Conservation (phyloP, 2,113 vertebrate species). For the Pongo abelii region DNA sequence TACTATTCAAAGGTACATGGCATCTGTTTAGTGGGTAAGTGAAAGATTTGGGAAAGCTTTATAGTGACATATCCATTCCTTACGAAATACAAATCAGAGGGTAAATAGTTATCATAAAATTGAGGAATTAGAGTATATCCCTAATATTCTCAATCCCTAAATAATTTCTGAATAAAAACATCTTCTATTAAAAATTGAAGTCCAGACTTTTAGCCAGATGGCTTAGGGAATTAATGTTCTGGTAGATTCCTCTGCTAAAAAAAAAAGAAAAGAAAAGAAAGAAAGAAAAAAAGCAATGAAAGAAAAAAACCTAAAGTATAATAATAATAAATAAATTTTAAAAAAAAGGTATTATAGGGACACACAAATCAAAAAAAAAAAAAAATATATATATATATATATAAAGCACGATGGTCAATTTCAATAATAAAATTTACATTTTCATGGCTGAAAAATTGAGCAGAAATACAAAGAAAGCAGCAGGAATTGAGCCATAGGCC, state of each 20-base stretch:
- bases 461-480: not conserved
- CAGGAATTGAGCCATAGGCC: not conserved
- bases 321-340: no score
- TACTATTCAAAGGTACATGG: accelerated
- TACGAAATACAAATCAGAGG: not conserved
- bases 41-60: not conserved
- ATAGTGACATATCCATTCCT: not conserved
- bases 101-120: not conserved
- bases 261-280: no score
- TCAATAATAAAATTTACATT: not conserved
- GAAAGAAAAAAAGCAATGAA: not conserved
- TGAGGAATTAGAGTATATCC: not conserved
- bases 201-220: not conserved
- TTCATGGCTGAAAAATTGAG: not conserved
- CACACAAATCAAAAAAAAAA: no score
- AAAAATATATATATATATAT: no score
- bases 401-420: accelerated
- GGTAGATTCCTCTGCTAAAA: not conserved
- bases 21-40: not conserved
- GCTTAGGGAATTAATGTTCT: not conserved
- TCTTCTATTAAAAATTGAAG: not conserved
- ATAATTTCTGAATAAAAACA: not conserved
- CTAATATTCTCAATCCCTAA: not conserved
- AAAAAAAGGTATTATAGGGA: no score
- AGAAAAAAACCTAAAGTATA: not conserved